Conservation (phyloP, 2,113 vertebrate genomes). For the Pseudonaja textilis region DNA sequence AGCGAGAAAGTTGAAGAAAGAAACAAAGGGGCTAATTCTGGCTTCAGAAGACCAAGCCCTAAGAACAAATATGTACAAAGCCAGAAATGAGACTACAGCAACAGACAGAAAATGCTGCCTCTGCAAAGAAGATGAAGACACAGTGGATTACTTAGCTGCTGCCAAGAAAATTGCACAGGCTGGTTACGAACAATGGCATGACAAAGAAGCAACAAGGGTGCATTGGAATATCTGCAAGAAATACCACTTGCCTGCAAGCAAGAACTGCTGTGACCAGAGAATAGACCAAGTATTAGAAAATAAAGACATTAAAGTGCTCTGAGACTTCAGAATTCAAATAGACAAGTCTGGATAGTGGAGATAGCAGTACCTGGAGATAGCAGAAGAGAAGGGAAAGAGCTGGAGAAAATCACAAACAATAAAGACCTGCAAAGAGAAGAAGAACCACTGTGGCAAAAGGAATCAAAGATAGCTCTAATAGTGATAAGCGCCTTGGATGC, state of each 20-base stretch:
- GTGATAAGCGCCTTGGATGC: background rate
- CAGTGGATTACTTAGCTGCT: too few species aligned
- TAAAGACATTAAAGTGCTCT: background rate
- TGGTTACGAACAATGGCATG: too few species aligned
- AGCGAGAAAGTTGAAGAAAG: background rate
- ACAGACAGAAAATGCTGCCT: too few species aligned
- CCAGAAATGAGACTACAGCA: too few species aligned
- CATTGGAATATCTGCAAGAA: too few species aligned
- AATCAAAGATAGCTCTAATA: background rate
- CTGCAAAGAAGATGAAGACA: too few species aligned
- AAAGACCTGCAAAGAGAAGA: background rate
- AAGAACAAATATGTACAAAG: too few species aligned
- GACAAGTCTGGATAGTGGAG: background rate
- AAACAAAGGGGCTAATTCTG: background rate
- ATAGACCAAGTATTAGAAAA: background rate
- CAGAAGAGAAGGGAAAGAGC: background rate
- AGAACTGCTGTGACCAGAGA: too few species aligned
- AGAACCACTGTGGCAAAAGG: background rate
- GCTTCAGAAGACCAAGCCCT: background rate
- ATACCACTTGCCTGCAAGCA: too few species aligned
- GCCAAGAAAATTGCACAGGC: too few species aligned
- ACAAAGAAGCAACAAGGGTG: too few species aligned
- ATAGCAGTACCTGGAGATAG: background rate
- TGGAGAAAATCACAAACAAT: background rate
- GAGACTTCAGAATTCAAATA: background rate